These are phyloP conservation scores for Leucoraja erinaceus DNA, from an alignment of 2,113 vertebrate species.

Conservation along the genomic window DNA sequence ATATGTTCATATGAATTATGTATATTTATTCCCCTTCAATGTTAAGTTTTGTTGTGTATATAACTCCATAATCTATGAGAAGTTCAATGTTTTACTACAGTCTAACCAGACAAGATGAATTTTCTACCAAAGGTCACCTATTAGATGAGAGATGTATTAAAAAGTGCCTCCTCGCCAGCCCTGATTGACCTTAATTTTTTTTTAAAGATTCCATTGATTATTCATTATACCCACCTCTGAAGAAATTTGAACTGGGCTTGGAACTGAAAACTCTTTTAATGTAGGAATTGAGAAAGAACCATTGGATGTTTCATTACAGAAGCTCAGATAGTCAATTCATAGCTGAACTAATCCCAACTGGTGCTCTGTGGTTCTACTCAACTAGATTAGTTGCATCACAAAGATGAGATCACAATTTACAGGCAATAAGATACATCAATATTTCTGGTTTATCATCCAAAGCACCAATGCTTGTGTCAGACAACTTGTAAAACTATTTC, in stretches of 20 bases:
- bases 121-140: background rate
- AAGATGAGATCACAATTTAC: background rate
- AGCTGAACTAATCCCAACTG: background rate
- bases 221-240: background rate
- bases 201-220: conserved; percentile 1
- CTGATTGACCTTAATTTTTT: background rate
- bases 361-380: background rate
- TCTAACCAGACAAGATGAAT: background rate
- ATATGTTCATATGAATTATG: conserved; percentile 86
- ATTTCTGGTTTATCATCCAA: background rate
- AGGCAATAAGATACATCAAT: background rate
- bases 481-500: background rate
- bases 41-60: conserved; percentile 79
- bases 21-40: conserved; percentile 97
- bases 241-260: background rate
- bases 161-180: background rate
- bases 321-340: background rate
- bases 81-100: background rate
- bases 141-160: background rate
- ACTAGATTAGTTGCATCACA: background rate
- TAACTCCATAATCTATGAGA: conserved; percentile 40
- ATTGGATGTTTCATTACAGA: background rate
- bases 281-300: background rate
- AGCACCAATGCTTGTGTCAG: background rate
- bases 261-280: background rate